phyloP scores from a whole-genome alignment of 2,888 invertebrate genomes.

The Hylaea fasciaria region DNA sequence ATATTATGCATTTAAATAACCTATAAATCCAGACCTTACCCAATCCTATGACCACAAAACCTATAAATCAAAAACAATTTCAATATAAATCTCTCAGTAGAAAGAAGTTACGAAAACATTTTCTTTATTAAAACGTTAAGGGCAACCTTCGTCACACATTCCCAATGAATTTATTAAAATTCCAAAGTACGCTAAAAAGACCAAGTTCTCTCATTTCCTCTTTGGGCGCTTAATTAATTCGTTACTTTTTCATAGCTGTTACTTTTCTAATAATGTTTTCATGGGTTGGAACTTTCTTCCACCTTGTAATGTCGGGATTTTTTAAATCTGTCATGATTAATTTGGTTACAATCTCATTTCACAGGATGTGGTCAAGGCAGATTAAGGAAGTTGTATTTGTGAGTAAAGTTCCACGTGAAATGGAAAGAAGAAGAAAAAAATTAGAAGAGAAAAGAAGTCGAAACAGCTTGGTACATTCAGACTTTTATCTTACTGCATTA shows the following conservation, averaged over 20 bases:
- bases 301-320: neutral
- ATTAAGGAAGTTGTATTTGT: too few species aligned
- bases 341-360: neutral
- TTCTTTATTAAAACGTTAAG: conserved; percentile 35
- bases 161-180: conserved; percentile 41
- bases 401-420: too few species aligned
- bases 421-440: too few species aligned
- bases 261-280: conserved; percentile 35
- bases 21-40: too few species aligned
- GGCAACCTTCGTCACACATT: conserved; percentile 38
- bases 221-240: conserved; percentile 31
- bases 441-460: too few species aligned
- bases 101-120: conserved; percentile 30
- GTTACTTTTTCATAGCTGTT: conserved; percentile 33
- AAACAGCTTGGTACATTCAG: too few species aligned
- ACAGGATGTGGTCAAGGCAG: neutral
- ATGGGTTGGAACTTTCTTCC: conserved; percentile 18
- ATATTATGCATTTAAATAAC: too few species aligned
- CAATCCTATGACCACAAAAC: too few species aligned
- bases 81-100: conserved; percentile 16
- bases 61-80: conserved; percentile 21
- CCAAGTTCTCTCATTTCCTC: conserved; percentile 32
- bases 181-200: conserved; percentile 33
- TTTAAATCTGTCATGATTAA: neutral
- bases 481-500: too few species aligned